Evolutionary conservation across 1,140 invertebrate genomes (phyloP).

Genomic region (Mamestra configurata): DNA sequence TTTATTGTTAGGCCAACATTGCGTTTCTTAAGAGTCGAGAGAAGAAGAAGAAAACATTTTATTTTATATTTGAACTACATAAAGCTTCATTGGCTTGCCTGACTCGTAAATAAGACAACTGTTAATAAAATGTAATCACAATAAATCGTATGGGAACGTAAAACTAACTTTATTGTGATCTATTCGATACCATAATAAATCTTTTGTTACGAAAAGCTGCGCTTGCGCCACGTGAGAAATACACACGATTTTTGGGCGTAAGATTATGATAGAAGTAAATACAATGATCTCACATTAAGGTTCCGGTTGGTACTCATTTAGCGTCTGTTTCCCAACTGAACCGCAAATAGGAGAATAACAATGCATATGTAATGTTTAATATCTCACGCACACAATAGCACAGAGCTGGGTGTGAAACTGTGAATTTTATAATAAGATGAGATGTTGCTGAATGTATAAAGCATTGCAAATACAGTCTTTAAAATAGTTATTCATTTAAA

Average conservation of each 20-base stretch:
- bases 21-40: too few species aligned
- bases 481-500: too few species aligned
- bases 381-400: slow-evolving; percentile 4
- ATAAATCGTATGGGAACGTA: background rate
- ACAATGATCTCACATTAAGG: background rate
- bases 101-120: background rate
- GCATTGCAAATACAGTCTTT: too few species aligned
- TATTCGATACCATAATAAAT: background rate
- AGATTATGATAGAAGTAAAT: background rate
- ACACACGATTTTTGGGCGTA: background rate
- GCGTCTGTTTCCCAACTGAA: slow-evolving; percentile 4
- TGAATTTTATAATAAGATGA: background rate
- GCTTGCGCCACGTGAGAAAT: slow-evolving; percentile 5
- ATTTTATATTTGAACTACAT: background rate
- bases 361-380: background rate
- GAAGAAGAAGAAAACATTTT: too few species aligned
- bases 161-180: background rate
- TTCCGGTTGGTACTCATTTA: background rate
- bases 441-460: background rate
- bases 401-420: slow-evolving; percentile 6
- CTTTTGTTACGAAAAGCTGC: background rate
- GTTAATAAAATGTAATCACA: background rate
- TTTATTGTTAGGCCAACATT: background rate
- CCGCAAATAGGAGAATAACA: background rate
- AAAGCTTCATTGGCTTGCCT: background rate